Evolutionary conservation across 2,888 invertebrate species (phyloP).

Genomic region (Synanthedon vespiformis): DNA sequence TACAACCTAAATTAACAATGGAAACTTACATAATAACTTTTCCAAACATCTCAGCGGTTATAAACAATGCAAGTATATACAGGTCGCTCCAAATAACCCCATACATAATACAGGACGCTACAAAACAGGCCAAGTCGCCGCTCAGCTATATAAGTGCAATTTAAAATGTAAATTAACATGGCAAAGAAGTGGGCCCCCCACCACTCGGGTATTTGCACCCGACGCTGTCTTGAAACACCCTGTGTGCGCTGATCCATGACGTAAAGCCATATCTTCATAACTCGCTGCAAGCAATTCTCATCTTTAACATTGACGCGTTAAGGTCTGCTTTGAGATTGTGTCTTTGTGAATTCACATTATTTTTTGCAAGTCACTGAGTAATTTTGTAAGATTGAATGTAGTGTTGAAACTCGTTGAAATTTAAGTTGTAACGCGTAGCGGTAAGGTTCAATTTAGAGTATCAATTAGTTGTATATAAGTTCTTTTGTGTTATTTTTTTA

Average conservation of each 20-base stretch:
- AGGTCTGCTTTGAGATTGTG: not conserved
- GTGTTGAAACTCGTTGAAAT: no score
- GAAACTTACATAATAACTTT: slow-evolving; percentile 4
- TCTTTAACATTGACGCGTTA: no score
- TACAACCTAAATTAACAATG: slow-evolving; percentile 5
- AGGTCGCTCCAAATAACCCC: slow-evolving; percentile 16
- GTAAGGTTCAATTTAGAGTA: slow-evolving; percentile 23
- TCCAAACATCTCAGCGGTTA: slow-evolving; percentile 9
- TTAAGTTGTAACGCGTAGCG: no score
- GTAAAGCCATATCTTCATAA: no score
- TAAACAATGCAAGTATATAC: slow-evolving; percentile 16
- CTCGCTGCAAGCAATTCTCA: no score
- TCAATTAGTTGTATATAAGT: slow-evolving; percentile 23
- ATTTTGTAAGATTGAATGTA: not conserved
- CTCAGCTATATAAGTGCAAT: slow-evolving; percentile 69
- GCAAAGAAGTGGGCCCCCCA: slow-evolving; percentile 61
- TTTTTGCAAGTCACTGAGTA: not conserved
- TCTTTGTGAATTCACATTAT: no score
- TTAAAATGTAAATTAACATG: slow-evolving; percentile 72
- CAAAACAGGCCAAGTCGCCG: slow-evolving; percentile 60
- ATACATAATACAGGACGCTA: slow-evolving; percentile 36
- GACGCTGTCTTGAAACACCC: slow-evolving; percentile 51
- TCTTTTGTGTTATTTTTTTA: slow-evolving; percentile 42
- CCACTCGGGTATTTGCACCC: slow-evolving; percentile 42
- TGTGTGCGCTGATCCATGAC: slow-evolving; percentile 12